Evolutionary conservation across 2,888 invertebrate genomes (phyloP), one percentile per base, ranked within the genome.

Genomic region (Lithophane ornitopus): DNA sequence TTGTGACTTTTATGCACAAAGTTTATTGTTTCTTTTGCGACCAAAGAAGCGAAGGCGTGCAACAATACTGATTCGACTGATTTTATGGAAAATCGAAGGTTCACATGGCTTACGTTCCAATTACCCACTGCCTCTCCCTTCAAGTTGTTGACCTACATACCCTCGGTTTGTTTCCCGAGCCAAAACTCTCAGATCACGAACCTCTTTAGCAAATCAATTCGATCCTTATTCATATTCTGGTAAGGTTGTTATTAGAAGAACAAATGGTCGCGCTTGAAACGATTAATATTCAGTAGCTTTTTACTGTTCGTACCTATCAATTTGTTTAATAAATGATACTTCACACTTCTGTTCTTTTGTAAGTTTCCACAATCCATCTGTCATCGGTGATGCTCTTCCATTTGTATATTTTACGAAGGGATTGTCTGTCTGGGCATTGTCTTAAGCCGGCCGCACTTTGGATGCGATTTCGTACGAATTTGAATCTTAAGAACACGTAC

Each of bases 141-240:
- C 87, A 85, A 83, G 89, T 87, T 89, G 89, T 91, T 93, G 93
- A 93, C 93, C 93, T 92, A 93, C 86, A 91, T 92, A 88, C 82
- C 85, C 73, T 66, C 62, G 66, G 77, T 86, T 81, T 86, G 84
- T 85, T 84, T 84, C 78, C 85, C 80, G 73, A 81, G 78, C 88
- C 85, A 77, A 86, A 89, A 88, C 87, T 88, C 88, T 87, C 87
- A 82, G 84, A 87, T 86, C 86, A 85, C 82, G 80, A 85, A 86
- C 85, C 73, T 81, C 82, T 85, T 85, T 83, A 85, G 73, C 83
- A 81, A 87, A 84, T 88, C 81, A 89, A 88, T 89, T 86, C 83
- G 76, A 87, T 85, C 89, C 87, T 87, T 90, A 90, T 88, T 84
- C 19, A 49, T 81, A 77, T 85, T 70, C 56, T 1, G 56, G 86